phyloP scores from a whole-genome alignment of 2,888 invertebrate genomes.

The Cerastoderma edule region DNA sequence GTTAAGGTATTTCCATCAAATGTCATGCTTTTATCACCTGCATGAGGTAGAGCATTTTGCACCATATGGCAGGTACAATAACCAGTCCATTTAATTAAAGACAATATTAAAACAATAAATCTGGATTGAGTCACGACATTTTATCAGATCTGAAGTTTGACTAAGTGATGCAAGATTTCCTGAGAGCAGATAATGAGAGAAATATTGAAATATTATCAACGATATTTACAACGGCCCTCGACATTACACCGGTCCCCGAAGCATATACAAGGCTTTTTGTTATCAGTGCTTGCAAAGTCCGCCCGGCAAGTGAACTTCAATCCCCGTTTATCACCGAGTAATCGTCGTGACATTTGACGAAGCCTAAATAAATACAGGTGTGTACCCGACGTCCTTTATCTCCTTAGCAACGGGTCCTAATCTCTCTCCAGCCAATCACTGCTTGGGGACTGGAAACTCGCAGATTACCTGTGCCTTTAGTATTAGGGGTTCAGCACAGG shows the following conservation, averaged over 20 bases:
- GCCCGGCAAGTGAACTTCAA: constrained; percentile 55
- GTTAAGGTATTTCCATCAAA: no score
- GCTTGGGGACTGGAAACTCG: constrained; percentile 27
- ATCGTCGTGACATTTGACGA: constrained; percentile 59
- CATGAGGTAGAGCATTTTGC: no score
- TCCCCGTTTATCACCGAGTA: constrained; percentile 50
- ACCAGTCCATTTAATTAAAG: not conserved
- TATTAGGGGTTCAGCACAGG: constrained; percentile 32
- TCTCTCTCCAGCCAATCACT: constrained; percentile 46
- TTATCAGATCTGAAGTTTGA: constrained; percentile 34
- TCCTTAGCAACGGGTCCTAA: constrained; percentile 49
- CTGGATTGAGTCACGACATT: constrained; percentile 29
- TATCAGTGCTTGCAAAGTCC: constrained; percentile 56
- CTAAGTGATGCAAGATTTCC: constrained; percentile 54
- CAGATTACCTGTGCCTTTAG: constrained; percentile 46
- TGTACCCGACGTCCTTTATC: constrained; percentile 42
- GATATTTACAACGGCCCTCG: constrained; percentile 46
- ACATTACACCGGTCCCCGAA: constrained; percentile 33
- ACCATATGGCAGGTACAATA: constrained; percentile 1
- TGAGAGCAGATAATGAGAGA: constrained; percentile 46
- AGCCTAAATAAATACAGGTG: constrained; percentile 62
- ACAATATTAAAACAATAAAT: constrained; percentile 40
- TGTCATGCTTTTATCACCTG: no score
- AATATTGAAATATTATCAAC: constrained; percentile 59
- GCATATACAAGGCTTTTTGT: constrained; percentile 17